Evolutionary conservation across 2,888 invertebrate genomes (phyloP), one percentile per base, ranked within the genome.

Genomic region (Nephrotoma appendiculata): DNA sequence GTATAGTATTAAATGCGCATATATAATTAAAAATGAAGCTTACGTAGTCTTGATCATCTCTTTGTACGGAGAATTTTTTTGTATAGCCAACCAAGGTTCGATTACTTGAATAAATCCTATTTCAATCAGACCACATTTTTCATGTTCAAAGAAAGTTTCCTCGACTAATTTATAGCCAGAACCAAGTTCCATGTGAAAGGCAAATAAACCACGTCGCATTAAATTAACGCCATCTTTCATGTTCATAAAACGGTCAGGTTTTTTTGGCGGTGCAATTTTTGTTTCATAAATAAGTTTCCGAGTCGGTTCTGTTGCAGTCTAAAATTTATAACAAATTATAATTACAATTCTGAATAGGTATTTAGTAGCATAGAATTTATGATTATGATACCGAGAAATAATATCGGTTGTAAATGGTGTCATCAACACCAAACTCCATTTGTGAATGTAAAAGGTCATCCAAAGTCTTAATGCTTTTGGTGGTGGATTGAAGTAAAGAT

Each of bases 401-500:
- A 88, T 94, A 92, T 71, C 93, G 91, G 88, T 94, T 95, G 89
- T 94, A 95, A 85, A 93, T 92, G 87, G 93, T 93, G 87, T 95
- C 94, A 86, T 94, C 94, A 0, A 93, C 93, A 0, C 94, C 95
- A 0, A 95, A 89, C 88, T 93, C 93, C 7, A 95, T 90, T 0
- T 94, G 94, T 0, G 95, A 95, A 88, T 93, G 91, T 0, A 94
- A 90, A 12, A 95, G 91, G 88, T 94, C 94, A 0, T 92, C 90
- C 1, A 94, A 88, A 0, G 93, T 93, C 86, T 92, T 92, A 5
- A 95, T 94, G 9, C 93, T 94, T 6, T 93, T 92, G 41, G 94
- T 94, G 0, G 95, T 94, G 0, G 95, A 94, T 87, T 95, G 93
- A 1, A 95, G 92, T 7, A 95, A 90, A 3, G 93, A 93, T 1